Percentiles rank a stretch among this genome's conserved stretches.
Conservation (phyloP, 2,797 vertebrate genomes). For the Falco cherrug region DNA sequence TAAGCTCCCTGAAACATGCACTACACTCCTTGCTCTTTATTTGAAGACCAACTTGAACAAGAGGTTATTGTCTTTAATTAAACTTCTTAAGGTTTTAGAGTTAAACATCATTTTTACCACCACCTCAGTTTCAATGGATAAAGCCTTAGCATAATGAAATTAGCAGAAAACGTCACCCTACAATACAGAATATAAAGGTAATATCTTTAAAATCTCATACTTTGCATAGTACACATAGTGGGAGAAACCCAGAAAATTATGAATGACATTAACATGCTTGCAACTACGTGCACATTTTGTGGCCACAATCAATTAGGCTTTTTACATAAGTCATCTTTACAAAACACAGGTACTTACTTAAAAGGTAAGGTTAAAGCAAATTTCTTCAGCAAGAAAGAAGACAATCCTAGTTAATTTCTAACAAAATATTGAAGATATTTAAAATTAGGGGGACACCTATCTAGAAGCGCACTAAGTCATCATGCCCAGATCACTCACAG, state of each 20-base stretch:
- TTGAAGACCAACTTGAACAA: neutral
- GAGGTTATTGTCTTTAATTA: neutral
- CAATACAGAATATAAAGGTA: neutral
- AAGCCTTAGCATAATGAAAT: neutral
- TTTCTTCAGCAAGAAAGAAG: neutral
- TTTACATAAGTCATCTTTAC: neutral
- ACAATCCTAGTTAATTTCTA: neutral
- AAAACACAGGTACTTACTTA: neutral
- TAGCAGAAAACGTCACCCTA: neutral
- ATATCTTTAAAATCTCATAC: neutral
- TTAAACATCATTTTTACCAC: neutral
- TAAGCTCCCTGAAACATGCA: neutral
- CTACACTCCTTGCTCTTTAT: neutral
- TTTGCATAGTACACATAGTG: rapidly evolving
- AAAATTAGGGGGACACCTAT: neutral
- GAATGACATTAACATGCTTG: neutral
- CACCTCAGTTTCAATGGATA: neutral
- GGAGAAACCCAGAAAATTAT: neutral
- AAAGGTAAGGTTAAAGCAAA: neutral
- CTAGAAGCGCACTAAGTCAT: neutral
- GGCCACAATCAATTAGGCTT: neutral
- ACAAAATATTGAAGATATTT: neutral
- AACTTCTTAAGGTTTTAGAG: neutral
- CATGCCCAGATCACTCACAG: neutral
- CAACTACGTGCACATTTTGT: neutral